Evolutionary conservation across 2,797 vertebrate species (phyloP), one percentile per base, ranked within the genome.

Genomic region (Anguilla megastoma): DNA sequence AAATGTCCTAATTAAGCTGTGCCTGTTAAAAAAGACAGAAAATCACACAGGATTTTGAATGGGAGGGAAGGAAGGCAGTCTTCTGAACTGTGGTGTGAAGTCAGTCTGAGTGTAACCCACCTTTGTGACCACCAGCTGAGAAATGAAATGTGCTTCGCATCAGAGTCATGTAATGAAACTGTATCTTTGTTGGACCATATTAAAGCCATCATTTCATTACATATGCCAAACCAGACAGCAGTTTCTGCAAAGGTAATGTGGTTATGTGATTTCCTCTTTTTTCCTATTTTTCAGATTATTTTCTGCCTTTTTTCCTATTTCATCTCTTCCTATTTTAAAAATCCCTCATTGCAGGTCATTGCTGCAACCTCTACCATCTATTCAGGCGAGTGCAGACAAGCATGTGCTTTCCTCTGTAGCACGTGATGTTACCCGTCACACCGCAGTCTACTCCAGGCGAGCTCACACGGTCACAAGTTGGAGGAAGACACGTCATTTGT

Each of bases 11-110:
- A 92, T 90, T 90, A 92, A 90, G 89, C 89, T 88, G 82, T 30
- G 18, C 85, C 88, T 89, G 90, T 92, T 91, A 92, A 91, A 92
- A 87, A 88, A 41, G 41, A 30, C 84, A 88, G 89, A 90, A 90
- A 90, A 93, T 93, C 92, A 90, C 89, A 89, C 63, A 88, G 82
- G 90, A 86, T 89, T 87, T 87, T 90, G 89, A 90, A 16, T 30
- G 6, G 71, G 33, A 36, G 16, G 71, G 7, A 10, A 60, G 79
- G 10, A 33, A 79, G 50, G 27, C 54, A 18, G 30, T 30, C 56
- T 48, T 9, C 12, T 30, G 30, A 5, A 48, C 48, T 69, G 85
- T 63, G 54, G 5, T 41, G 66, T 45, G 45, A 71, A 56, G 30
- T 36, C 50, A 60, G 24, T 74, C 33, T 7, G 56, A 60, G 41